phyloP scores from a whole-genome alignment of 2,113 vertebrate species.

The Lathamus discolor region DNA sequence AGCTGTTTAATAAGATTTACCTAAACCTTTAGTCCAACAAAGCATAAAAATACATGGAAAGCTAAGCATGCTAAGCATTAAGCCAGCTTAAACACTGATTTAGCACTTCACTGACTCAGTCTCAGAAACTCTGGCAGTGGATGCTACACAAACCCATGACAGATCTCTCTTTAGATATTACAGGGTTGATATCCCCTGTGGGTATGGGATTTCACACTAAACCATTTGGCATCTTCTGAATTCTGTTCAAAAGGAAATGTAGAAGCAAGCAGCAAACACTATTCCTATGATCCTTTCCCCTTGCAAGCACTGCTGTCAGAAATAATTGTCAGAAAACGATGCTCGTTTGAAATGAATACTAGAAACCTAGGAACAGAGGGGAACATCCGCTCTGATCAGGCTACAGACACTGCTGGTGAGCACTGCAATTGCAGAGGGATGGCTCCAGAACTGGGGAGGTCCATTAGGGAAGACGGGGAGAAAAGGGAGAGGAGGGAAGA shows the following conservation, averaged over 20 bases:
- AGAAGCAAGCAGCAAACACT: neutral
- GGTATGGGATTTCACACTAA: neutral
- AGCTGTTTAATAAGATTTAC: neutral
- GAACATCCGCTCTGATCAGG: neutral
- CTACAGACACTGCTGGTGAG: neutral
- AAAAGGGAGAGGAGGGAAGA: neutral
- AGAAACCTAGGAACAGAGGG: neutral
- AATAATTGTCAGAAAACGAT: neutral
- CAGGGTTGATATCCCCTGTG: neutral
- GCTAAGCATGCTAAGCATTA: neutral
- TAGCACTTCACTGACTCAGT: neutral
- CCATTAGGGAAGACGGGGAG: neutral
- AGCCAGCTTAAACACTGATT: neutral
- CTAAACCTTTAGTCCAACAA: neutral
- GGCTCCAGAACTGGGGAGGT: neutral
- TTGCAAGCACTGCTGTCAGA: neutral
- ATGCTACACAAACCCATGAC: neutral
- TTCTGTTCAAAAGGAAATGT: neutral
- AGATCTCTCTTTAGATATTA: neutral
- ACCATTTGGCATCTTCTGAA: neutral
- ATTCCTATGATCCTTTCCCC: neutral
- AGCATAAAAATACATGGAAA: neutral
- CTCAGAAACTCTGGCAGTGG: neutral
- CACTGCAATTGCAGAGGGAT: neutral
- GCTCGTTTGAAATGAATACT: neutral